Percentiles rank a stretch among this genome's conserved stretches.
Evolutionary conservation across 2,113 vertebrate species (phyloP).

Genomic region (Salminus brasiliensis): DNA sequence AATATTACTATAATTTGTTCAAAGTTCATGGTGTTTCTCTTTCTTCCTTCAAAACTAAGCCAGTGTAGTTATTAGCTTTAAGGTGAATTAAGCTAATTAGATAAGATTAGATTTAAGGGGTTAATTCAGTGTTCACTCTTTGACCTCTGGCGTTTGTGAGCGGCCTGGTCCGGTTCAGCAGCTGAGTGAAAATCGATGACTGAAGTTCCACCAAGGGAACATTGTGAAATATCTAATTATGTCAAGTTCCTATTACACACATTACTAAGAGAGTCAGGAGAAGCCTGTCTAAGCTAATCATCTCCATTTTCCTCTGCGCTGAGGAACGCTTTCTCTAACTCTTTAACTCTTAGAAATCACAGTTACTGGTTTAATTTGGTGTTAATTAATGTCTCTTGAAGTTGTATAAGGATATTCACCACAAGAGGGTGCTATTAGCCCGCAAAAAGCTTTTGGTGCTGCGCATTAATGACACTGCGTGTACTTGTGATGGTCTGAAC

Average conservation of each 20-base stretch:
- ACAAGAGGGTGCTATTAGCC: too few relatives aligned
- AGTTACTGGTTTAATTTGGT: too few relatives aligned
- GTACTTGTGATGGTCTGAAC: too few relatives aligned
- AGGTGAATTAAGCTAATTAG: too few relatives aligned
- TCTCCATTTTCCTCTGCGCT: constrained; percentile 55
- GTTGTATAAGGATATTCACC: too few relatives aligned
- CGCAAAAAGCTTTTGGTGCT: too few relatives aligned
- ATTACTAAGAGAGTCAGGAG: not conserved
- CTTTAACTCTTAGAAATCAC: constrained; percentile 55
- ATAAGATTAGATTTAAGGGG: not conserved
- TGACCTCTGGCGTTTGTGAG: not conserved
- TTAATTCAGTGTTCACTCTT: not conserved
- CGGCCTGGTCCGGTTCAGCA: not conserved
- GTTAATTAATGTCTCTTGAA: too few relatives aligned
- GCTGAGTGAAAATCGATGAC: constrained; percentile 4
- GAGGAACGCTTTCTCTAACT: constrained; percentile 16
- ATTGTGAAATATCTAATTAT: constrained; percentile 21
- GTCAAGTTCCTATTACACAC: constrained; percentile 11
- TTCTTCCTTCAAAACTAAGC: too few relatives aligned
- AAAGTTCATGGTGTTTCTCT: too few relatives aligned
- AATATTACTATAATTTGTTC: too few relatives aligned
- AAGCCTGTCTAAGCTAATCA: constrained; percentile 19
- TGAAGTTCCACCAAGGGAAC: constrained; percentile 13
- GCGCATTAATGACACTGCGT: too few relatives aligned
- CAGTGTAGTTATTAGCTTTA: too few relatives aligned